Base-by-base conservation (phyloP, 2,888 invertebrate genomes). In the Omphaloscelis lunosa region DNA sequence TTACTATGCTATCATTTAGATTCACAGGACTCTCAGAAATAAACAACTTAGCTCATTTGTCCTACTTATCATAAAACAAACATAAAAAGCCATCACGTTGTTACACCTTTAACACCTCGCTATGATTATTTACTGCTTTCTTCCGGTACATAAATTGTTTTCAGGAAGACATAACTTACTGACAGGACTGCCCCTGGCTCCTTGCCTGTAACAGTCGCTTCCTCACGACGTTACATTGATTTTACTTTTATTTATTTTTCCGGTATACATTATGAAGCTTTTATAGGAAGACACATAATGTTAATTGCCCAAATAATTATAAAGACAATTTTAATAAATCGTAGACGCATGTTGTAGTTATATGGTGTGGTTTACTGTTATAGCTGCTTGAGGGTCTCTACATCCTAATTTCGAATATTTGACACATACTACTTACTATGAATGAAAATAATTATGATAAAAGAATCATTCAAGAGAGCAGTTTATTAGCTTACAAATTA, bases 141-240 rank as follows among this genome's bases (percentile, higher is more conserved):
- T 65, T 29, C 34, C 53, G 58, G 39, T 62, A 72, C 65, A 77
- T 77, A 84, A 72, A 73, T 72, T 72, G 69, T 80, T 75, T 34
- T 27, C 56, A 45, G 73, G 66, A 77, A 84, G 69, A 66, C 62
- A 63, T 84, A 70, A 77, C 56, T 80, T 66, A 74, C 58, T 17
- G 41, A n/a, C 68, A 39, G 7, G 39, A 27, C 41, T 51, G 7
- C 29, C 20, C 56, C 51, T n/a, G 53, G 61, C 23, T 56, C 11
- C 56, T 56, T n/a, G n/a, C n/a, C 56, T 74, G 74, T 83, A 73
- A 73, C 23, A 75, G 67, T 79, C 48, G 12, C 41, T 7, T 45
- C 4, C 20, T 20, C 11, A 63, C n/a, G 5, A 39, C 9, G n/a
- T 41, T 20, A 20, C 0, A 20, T 27, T 20, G 7, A 11, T 23